These are phyloP conservation scores for Dendrophyllia cribrosa DNA, from an alignment of 64 coral and sea anemone genomes.

Conservation along the genomic window DNA sequence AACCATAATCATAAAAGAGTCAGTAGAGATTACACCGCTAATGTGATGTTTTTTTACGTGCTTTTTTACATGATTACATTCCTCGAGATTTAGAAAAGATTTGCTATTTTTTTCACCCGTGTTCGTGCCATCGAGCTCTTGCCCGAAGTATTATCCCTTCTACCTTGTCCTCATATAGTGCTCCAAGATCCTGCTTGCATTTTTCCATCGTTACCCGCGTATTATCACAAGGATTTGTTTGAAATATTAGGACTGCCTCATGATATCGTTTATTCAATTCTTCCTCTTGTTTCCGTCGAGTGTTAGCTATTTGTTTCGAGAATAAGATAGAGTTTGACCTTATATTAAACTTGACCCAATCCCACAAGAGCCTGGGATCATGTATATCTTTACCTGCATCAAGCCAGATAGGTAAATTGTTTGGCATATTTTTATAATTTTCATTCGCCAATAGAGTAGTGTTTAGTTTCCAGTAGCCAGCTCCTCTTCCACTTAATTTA, in stretches of 20 bases:
- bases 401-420: not conserved
- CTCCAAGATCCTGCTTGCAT: not conserved
- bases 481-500: not conserved
- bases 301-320: too few species aligned
- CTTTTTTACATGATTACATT: not conserved
- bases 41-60: too few species aligned
- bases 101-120: constrained; percentile 42
- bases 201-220: not conserved
- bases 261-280: too few species aligned
- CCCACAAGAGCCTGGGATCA: too few species aligned
- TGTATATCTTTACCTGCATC: not conserved
- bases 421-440: not conserved
- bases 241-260: too few species aligned
- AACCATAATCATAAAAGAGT: too few species aligned
- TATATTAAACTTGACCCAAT: too few species aligned
- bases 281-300: too few species aligned
- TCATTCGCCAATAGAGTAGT: not conserved
- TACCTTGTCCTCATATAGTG: not conserved
- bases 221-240: not conserved
- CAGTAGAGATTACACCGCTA: too few species aligned
- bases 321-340: too few species aligned
- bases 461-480: not conserved
- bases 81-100: constrained; percentile 28
- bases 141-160: constrained; percentile 30
- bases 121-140: not conserved